Evolutionary conservation across 2,888 invertebrate genomes (phyloP).

Genomic region (Chrysodeixis includens): DNA sequence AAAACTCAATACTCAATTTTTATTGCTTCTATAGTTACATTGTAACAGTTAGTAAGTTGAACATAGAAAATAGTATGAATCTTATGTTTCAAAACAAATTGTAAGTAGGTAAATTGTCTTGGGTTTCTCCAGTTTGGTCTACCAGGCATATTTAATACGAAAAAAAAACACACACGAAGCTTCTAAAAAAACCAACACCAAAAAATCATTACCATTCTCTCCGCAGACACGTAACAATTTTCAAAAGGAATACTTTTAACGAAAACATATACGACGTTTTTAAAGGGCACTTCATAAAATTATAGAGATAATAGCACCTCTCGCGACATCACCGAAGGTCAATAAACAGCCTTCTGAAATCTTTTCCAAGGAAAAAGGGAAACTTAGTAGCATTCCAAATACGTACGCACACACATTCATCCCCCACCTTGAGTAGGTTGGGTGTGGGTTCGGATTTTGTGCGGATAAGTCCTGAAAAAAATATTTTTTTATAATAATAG

Average conservation of each 20-base stretch:
- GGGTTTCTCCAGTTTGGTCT: no score
- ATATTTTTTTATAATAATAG: no score
- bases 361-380: slow-evolving; percentile 49
- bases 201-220: background rate
- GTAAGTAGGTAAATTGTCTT: no score
- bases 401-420: slow-evolving; percentile 52
- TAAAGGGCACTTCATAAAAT: slow-evolving; percentile 49
- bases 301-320: slow-evolving; percentile 53
- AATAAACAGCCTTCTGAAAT: slow-evolving; percentile 51
- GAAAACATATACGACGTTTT: slow-evolving; percentile 23
- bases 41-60: no score
- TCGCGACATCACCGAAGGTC: slow-evolving; percentile 45
- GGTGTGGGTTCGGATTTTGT: background rate
- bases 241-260: background rate
- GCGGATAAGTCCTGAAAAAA: background rate
- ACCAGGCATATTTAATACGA: no score
- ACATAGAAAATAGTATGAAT: no score
- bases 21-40: no score
- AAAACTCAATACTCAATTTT: no score
- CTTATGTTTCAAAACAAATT: no score
- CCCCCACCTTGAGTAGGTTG: slow-evolving; percentile 42
- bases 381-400: slow-evolving; percentile 54
- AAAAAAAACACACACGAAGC: no score
- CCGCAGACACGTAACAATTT: background rate
- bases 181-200: no score